These are phyloP conservation scores for Elegia similella DNA, from an alignment of 2,888 invertebrate species.

Conservation along the genomic window DNA sequence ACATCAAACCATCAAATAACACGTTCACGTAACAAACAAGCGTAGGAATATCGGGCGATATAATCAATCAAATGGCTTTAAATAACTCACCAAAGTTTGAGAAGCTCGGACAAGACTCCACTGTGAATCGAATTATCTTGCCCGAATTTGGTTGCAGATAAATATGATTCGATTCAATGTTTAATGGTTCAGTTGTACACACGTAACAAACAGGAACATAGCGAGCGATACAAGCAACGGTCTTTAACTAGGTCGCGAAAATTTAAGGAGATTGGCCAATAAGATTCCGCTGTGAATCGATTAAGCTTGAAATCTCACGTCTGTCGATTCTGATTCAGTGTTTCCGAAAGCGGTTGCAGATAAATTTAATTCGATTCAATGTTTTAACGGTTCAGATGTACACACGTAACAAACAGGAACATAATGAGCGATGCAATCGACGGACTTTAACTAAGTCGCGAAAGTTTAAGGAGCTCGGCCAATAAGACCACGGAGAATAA, in stretches of 20 bases:
- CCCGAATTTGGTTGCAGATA: conserved; percentile 51
- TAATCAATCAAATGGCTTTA: conserved; percentile 43
- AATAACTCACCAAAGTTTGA: conserved; percentile 37
- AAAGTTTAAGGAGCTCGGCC: conserved; percentile 37
- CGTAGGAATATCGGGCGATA: not conserved
- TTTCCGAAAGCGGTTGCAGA: conserved; percentile 50
- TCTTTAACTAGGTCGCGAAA: conserved; percentile 40
- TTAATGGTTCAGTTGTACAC: not conserved
- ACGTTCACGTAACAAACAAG: conserved; percentile 4
- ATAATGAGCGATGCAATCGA: conserved; percentile 43
- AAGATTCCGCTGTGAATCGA: conserved; percentile 42
- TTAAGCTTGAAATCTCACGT: conserved; percentile 56
- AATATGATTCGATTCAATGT: conserved; percentile 39
- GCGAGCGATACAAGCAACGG: conserved; percentile 45
- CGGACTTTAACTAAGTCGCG: conserved; percentile 40
- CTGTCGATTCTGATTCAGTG: conserved; percentile 65
- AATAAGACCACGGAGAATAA: too few relatives aligned
- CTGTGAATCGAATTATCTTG: conserved; percentile 52
- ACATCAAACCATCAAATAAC: too few relatives aligned
- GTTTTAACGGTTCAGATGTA: conserved; percentile 1
- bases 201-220: conserved; percentile 6
- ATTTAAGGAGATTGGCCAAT: conserved; percentile 38
- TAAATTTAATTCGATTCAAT: conserved; percentile 42
- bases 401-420: conserved; percentile 4
- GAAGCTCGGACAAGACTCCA: conserved; percentile 35